These are phyloP conservation scores for Etheostoma perlongum DNA, from an alignment of 2,797 vertebrate genomes.

Conservation along the genomic window DNA sequence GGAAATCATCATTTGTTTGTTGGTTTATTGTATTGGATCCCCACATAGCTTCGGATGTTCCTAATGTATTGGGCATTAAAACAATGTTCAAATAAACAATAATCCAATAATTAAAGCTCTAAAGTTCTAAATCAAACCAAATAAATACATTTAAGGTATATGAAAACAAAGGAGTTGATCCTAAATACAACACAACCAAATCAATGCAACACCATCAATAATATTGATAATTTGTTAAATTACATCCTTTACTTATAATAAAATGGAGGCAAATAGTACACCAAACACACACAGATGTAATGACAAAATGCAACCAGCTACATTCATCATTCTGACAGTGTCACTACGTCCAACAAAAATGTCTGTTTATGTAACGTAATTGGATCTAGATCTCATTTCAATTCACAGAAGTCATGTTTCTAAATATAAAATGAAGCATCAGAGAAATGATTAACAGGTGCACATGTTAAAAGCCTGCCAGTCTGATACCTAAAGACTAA, in stretches of 20 bases:
- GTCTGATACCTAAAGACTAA: conserved; percentile 1
- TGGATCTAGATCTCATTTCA: background rate
- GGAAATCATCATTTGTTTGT: too few species aligned
- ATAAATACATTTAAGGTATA: background rate
- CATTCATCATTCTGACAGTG: background rate
- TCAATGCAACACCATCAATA: background rate
- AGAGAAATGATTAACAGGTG: conserved; percentile 17
- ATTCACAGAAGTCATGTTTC: background rate
- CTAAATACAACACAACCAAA: background rate
- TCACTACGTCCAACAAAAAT: background rate
- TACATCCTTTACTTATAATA: background rate
- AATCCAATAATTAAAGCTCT: background rate
- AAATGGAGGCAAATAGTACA: background rate
- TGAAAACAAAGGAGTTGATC: background rate
- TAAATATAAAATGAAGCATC: background rate
- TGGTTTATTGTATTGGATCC: background rate
- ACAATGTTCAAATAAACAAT: background rate
- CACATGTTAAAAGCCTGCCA: conserved; percentile 13
- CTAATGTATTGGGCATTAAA: background rate
- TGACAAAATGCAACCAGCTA: background rate
- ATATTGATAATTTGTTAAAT: background rate
- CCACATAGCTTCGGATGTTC: background rate
- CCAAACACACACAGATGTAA: background rate
- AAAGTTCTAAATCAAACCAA: background rate
- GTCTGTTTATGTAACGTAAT: background rate